Conservation (phyloP, 2,113 vertebrate genomes). For the Trematocara variabile region DNA sequence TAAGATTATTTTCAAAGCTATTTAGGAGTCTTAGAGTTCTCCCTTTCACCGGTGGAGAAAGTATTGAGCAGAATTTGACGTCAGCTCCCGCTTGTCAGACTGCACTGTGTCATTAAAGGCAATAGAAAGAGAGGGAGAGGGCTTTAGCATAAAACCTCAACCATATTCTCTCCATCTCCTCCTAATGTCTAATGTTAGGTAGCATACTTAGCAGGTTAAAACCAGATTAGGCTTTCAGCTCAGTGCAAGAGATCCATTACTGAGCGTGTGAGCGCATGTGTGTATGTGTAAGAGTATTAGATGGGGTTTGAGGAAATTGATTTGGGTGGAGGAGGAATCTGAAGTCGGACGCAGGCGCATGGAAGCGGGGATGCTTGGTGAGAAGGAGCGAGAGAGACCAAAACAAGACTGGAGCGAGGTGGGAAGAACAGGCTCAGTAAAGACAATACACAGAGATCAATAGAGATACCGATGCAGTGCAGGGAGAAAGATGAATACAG, state of each 20-base stretch:
- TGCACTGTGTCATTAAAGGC: slow-evolving; percentile 26
- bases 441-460: slow-evolving; percentile 1
- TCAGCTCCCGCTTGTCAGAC: slow-evolving; percentile 26
- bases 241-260: slow-evolving; percentile 45
- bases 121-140: neutral
- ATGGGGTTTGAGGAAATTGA: slow-evolving; percentile 44
- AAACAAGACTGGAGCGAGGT: neutral
- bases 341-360: neutral
- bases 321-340: slow-evolving; percentile 20
- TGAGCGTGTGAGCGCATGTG: neutral
- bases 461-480: neutral
- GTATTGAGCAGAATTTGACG: slow-evolving; percentile 35
- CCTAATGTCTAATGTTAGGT: slow-evolving; percentile 42
- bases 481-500: neutral
- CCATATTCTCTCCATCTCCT: slow-evolving; percentile 30
- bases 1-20: slow-evolving; percentile 61
- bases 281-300: slow-evolving; percentile 28
- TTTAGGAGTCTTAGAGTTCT: slow-evolving; percentile 35
- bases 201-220: slow-evolving; percentile 45
- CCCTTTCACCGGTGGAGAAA: slow-evolving; percentile 23
- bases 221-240: slow-evolving; percentile 52
- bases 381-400: neutral
- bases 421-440: neutral
- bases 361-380: neutral
- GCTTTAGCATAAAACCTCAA: slow-evolving; percentile 26